A percentile compares a stretch with the other conserved stretches of the same genome.
phyloP scores from a whole-genome alignment of 1,140 invertebrate genomes.

The Camponotus pennsylvanicus region DNA sequence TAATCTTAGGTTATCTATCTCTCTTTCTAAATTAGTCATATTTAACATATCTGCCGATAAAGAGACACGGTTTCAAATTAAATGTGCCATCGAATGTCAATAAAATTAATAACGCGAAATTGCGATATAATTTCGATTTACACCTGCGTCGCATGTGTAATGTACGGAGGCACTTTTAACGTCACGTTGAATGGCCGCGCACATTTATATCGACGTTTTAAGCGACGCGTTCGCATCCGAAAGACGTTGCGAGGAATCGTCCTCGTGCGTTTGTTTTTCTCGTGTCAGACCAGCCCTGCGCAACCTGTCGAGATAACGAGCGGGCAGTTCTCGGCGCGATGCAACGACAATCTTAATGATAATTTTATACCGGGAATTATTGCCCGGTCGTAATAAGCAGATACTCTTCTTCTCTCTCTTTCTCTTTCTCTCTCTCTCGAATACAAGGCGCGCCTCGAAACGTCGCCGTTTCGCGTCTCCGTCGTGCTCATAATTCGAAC shows the following conservation, averaged over 20 bases:
- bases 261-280: constrained; percentile 3
- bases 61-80: not conserved
- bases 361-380: constrained; percentile 64
- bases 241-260: not conserved
- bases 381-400: constrained; percentile 55
- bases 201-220: not conserved
- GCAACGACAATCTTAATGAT: constrained; percentile 58
- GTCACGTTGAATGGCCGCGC: not conserved
- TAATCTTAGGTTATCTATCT: not conserved
- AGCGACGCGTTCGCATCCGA: constrained; percentile 13
- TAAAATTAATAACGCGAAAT: constrained; percentile 22
- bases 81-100: constrained; percentile 8
- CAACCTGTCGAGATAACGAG: constrained; percentile 49
- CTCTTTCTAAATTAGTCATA: not conserved
- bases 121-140: constrained; percentile 28
- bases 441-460: constrained; percentile 38
- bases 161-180: not conserved
- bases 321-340: not conserved
- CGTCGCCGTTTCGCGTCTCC: constrained; percentile 19
- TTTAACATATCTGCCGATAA: not conserved
- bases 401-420: not conserved
- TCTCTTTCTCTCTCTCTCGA: not conserved
- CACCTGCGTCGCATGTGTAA: not conserved
- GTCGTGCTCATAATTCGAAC: constrained; percentile 13
- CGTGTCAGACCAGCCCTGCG: not conserved